Evolutionary conservation across 2,113 vertebrate genomes (phyloP).

Genomic region (Piaya cayana): DNA sequence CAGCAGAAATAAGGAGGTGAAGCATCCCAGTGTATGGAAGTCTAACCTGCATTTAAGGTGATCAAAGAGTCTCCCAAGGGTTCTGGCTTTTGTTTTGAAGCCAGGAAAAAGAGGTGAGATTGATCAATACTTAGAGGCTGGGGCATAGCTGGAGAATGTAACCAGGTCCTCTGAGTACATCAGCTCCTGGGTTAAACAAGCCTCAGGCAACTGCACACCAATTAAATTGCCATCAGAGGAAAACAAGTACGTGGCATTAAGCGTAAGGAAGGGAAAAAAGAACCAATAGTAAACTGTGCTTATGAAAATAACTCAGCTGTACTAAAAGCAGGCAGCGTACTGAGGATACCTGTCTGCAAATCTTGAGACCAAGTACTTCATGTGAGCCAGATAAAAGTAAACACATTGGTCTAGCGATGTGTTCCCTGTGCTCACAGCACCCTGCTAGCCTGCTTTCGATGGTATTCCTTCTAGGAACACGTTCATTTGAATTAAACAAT

Average conservation of each 20-base stretch:
- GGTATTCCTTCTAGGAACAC: background rate
- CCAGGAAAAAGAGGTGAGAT: background rate
- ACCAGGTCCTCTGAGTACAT: background rate
- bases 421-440: background rate
- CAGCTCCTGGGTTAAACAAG: background rate
- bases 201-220: background rate
- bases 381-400: background rate
- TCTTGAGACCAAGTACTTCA: background rate
- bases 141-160: background rate
- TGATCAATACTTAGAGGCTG: background rate
- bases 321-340: background rate
- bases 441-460: background rate
- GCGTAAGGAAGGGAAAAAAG: background rate
- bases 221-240: background rate
- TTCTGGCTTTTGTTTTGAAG: background rate
- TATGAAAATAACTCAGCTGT: background rate
- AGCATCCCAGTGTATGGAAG: background rate
- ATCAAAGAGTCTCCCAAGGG: background rate
- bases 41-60: background rate
- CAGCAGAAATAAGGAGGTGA: background rate
- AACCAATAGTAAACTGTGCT: background rate
- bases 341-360: background rate
- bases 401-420: background rate
- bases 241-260: accelerated
- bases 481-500: background rate